Evolutionary conservation across 2,888 invertebrate species (phyloP).

Genomic region (Drosophila prostipennis): DNA sequence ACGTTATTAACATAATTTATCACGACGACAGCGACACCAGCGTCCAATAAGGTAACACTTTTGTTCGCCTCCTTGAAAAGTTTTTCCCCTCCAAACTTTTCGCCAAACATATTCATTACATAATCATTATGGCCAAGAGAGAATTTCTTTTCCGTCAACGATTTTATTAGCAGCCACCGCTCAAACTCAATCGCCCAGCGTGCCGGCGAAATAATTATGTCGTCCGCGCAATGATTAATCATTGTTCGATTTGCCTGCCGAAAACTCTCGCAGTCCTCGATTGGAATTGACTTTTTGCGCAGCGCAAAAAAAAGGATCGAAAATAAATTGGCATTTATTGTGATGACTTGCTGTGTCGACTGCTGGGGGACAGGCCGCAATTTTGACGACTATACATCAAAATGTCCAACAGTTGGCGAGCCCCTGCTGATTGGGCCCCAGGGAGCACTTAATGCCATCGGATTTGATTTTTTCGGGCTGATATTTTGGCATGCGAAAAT

Average conservation of each 20-base stretch:
- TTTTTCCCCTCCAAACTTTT: slow-evolving; percentile 24
- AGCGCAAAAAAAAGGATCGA: slow-evolving; percentile 11
- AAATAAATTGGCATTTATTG: slow-evolving; percentile 66
- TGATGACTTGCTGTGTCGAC: slow-evolving; percentile 38
- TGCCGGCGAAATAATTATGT: slow-evolving; percentile 65
- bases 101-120: slow-evolving; percentile 74
- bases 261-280: slow-evolving; percentile 4
- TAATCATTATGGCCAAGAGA: slow-evolving; percentile 49
- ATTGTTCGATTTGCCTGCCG: slow-evolving; percentile 54
- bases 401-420: slow-evolving; percentile 47
- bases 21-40: slow-evolving; percentile 59
- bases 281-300: slow-evolving; percentile 18
- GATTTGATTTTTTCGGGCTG: slow-evolving; percentile 21
- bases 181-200: slow-evolving; percentile 30
- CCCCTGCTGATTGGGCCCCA: slow-evolving; percentile 49
- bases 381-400: slow-evolving; percentile 48
- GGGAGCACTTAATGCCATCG: slow-evolving; percentile 52
- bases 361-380: slow-evolving; percentile 13
- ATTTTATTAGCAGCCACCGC: slow-evolving; percentile 45
- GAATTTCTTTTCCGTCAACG: slow-evolving; percentile 51
- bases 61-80: slow-evolving; percentile 30
- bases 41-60: slow-evolving; percentile 77
- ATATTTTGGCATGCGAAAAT: slow-evolving; percentile 18
- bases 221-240: slow-evolving; percentile 67
- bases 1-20: slow-evolving; percentile 80